Base-by-base conservation (phyloP, 2,113 vertebrate species). In the Oryzias woworae region DNA sequence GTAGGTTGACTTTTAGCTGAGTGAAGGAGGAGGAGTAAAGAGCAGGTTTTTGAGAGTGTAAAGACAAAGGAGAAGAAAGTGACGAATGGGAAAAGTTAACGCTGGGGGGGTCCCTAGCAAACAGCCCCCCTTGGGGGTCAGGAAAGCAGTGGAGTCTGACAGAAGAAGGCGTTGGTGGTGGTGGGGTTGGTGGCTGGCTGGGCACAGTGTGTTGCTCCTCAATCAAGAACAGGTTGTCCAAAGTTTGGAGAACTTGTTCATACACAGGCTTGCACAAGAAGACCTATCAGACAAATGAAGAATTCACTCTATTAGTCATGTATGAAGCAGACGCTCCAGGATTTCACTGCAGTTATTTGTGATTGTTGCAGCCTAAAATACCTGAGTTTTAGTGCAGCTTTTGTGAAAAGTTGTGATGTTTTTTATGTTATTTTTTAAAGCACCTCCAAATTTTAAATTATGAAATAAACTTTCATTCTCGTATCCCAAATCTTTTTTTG, bases 261-360 rank as follows among this genome's bases (percentile, higher is more conserved):
- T 98, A 98, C 0, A 99, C 96, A 0, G 95, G 91, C 77, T 98
- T 99, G 70, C 95, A 96, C 59, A 99, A 90, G 74, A 94, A 96
- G 71, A 99, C 96, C 97, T 99, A 72, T 20, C 4, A 67, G 0
- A 24, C 36, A 86, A 69, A 60, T 3, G 62, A 31, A 48, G 49
- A 20, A 20, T 23, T 65, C 14, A 51, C 1, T 18, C 12, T 10
- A 50, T 0, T 20, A 22, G 18, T 10, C 18, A 22, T 50, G 18
- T 12, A 28, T 28, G 20, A 20, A 20, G 20, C 26, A 26, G 26
- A 26, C 26, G 3, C 26, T 26, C 26, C 26, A 26, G 26, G 26
- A 26, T 26, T 26, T 26, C 5, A 5, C 26, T 4, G 26, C 26
- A 26, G 26, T 4, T 26, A 26, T 26, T 26, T 26, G 26, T 1